Percentiles rank a stretch among this genome's conserved stretches.
phyloP scores from a whole-genome alignment of 2,797 vertebrate species.

The Leucoraja ocellata region DNA sequence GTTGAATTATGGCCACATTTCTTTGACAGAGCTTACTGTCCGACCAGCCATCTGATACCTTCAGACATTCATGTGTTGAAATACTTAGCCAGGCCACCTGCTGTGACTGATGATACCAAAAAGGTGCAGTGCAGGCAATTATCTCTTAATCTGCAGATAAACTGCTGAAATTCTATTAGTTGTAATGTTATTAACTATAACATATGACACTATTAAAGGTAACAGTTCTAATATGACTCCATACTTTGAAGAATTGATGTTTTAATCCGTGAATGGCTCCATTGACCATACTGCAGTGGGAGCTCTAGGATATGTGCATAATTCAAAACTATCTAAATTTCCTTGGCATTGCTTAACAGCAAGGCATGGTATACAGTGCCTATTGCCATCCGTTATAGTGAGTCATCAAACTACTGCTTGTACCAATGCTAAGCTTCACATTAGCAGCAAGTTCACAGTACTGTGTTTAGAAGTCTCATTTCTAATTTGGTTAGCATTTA shows the following conservation, averaged over 20 bases:
- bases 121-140: not conserved
- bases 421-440: constrained; percentile 68
- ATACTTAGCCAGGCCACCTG: constrained; percentile 22
- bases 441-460: constrained; percentile 58
- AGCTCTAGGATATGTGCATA: constrained; percentile 29
- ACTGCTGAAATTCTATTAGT: not conserved
- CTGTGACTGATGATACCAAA: constrained; percentile 9
- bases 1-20: constrained; percentile 26
- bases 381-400: constrained; percentile 74
- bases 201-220: not conserved
- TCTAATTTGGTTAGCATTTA: constrained; percentile 63
- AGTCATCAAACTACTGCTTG: constrained; percentile 74
- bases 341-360: constrained; percentile 31
- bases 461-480: constrained; percentile 58
- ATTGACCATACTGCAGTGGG: constrained; percentile 31
- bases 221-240: not conserved
- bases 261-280: constrained; percentile 57
- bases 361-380: constrained; percentile 50
- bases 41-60: constrained; percentile 11
- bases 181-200: not conserved
- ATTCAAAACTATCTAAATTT: constrained; percentile 26
- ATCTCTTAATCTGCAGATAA: not conserved
- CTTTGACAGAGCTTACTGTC: constrained; percentile 32
- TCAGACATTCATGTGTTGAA: constrained; percentile 1
- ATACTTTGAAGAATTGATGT: constrained; percentile 65